Evolutionary conservation across 2,888 invertebrate genomes (phyloP).

Genomic region (Synergus japonicus): DNA sequence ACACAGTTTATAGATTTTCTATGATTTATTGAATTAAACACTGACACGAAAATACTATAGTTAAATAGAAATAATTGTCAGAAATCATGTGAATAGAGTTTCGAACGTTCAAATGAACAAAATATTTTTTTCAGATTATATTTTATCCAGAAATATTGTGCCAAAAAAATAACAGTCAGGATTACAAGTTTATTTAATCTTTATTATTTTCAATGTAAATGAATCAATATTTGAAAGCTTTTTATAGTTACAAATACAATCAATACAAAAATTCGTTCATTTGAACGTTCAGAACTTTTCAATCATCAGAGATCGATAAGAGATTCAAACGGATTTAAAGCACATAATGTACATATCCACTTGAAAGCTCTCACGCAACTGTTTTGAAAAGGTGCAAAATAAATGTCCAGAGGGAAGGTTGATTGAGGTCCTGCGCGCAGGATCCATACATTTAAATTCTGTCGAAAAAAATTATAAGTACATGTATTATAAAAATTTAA

Average conservation of each 20-base stretch:
- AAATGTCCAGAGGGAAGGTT: neutral
- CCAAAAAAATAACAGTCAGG: too few species aligned
- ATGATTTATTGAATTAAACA: neutral
- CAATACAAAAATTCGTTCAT: too few species aligned
- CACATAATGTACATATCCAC: neutral
- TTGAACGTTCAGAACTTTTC: too few species aligned
- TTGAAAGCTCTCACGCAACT: neutral
- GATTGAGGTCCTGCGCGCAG: conserved; percentile 2
- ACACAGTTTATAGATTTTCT: neutral
- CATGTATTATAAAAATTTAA: neutral
- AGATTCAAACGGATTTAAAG: neutral
- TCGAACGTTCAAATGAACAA: too few species aligned
- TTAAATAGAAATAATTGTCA: neutral
- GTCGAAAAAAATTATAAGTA: too few species aligned
- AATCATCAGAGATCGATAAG: neutral
- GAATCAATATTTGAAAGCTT: too few species aligned
- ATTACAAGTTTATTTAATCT: too few species aligned
- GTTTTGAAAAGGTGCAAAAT: neutral
- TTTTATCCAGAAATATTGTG: too few species aligned
- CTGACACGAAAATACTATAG: neutral
- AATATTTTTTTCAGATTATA: too few species aligned
- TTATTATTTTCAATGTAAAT: too few species aligned
- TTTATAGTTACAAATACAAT: too few species aligned
- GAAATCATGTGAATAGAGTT: too few species aligned
- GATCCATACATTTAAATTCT: neutral